phyloP scores from a whole-genome alignment of 2,888 invertebrate species.

The Apamea epomidion region DNA sequence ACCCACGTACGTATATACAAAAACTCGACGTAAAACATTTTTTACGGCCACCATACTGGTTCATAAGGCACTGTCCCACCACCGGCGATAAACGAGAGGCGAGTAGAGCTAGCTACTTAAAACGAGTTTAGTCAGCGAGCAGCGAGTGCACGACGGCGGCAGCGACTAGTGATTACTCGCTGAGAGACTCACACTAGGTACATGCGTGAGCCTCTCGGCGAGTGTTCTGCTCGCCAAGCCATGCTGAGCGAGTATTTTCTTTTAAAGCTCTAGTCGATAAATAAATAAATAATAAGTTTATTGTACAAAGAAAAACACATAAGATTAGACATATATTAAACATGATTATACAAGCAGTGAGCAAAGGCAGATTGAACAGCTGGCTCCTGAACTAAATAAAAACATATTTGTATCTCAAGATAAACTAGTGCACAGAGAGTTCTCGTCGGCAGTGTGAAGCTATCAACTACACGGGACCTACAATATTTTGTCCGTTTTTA shows the following conservation, averaged over 20 bases:
- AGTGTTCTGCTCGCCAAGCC: not conserved
- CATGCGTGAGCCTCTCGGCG: not conserved
- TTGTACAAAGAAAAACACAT: too few species aligned
- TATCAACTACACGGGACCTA: not conserved
- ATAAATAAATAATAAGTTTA: too few species aligned
- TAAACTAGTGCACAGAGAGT: not conserved
- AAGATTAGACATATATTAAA: too few species aligned
- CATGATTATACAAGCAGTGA: too few species aligned
- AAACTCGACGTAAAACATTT: constrained; percentile 30
- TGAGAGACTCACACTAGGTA: not conserved
- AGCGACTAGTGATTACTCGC: not conserved
- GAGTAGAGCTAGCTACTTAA: not conserved
- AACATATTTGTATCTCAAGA: too few species aligned
- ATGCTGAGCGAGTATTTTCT: not conserved
- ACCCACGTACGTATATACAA: constrained; percentile 17
- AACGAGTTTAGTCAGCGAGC: not conserved
- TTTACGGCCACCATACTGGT: constrained; percentile 12
- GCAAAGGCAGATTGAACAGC: too few species aligned
- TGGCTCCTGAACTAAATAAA: too few species aligned
- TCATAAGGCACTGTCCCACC: not conserved
- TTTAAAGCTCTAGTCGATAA: not conserved
- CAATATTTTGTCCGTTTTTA: not conserved
- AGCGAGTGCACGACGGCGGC: not conserved
- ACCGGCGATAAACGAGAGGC: not conserved
- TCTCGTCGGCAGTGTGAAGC: not conserved